Conservation (phyloP, 2,888 invertebrate species). For the Craniophora ligustri region DNA sequence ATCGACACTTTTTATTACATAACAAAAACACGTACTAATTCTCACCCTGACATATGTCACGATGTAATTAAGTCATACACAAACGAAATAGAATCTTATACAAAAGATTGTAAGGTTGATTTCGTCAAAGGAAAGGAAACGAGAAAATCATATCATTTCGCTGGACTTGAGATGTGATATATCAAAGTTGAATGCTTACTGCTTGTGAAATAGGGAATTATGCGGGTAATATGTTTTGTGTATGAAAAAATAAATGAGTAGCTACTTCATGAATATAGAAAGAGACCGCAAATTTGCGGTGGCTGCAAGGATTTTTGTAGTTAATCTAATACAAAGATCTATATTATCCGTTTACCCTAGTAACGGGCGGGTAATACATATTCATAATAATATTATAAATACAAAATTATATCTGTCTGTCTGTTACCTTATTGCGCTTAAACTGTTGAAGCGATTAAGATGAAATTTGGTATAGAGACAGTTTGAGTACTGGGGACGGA, state of each 20-base stretch:
- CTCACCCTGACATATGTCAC: slow-evolving; percentile 9
- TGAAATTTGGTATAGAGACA: no score
- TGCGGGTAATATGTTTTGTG: background rate
- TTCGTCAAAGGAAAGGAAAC: background rate
- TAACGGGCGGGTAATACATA: no score
- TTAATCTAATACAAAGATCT: no score
- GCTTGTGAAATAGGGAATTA: slow-evolving; percentile 5
- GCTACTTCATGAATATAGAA: background rate
- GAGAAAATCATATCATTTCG: slow-evolving; percentile 10
- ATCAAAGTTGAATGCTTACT: slow-evolving; percentile 13
- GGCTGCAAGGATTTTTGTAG: no score
- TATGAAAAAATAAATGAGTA: background rate
- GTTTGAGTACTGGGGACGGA: no score
- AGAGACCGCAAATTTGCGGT: no score
- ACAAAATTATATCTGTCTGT: no score
- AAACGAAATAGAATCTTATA: background rate
- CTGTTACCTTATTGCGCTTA: no score
- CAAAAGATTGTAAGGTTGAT: fast-evolving
- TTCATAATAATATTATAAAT: no score
- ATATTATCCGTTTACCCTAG: no score
- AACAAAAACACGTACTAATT: slow-evolving; percentile 29
- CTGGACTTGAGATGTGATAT: slow-evolving; percentile 14
- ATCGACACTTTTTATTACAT: slow-evolving; percentile 30
- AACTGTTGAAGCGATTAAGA: no score
- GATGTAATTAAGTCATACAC: background rate